A percentile compares a stretch with the other conserved stretches of the same genome.
Evolutionary conservation across 2,797 vertebrate species (phyloP).

Genomic region (Rhynchonycteris naso): DNA sequence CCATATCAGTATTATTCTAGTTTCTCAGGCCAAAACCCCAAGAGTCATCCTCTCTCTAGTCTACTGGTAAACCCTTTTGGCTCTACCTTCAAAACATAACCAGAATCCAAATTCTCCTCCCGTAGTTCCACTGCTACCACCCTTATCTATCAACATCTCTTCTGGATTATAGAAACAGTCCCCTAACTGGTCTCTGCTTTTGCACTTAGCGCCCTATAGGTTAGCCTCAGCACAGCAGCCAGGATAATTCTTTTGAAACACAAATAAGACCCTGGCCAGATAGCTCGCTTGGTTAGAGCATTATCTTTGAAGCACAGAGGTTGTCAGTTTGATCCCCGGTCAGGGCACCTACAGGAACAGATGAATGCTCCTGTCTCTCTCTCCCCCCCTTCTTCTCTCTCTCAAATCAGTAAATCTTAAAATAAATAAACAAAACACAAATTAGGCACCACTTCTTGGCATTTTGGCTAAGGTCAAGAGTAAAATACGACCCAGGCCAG

Average conservation of each 20-base stretch:
- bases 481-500: too few relatives aligned
- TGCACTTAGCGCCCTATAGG: background rate
- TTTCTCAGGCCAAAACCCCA: background rate
- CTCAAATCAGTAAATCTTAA: too few relatives aligned
- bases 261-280: background rate
- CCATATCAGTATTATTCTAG: background rate
- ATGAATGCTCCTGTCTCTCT: too few relatives aligned
- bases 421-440: too few relatives aligned
- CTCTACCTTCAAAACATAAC: constrained; percentile 16
- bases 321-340: too few relatives aligned
- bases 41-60: constrained; percentile 4
- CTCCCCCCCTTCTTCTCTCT: too few relatives aligned
- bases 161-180: background rate
- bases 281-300: too few relatives aligned
- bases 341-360: too few relatives aligned
- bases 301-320: too few relatives aligned
- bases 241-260: constrained; percentile 29
- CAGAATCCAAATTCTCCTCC: background rate
- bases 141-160: background rate
- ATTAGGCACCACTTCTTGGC: too few relatives aligned
- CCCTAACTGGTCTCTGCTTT: background rate
- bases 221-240: background rate
- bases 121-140: background rate
- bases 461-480: too few relatives aligned
- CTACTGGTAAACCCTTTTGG: background rate